Evolutionary conservation across 2,113 vertebrate species (phyloP).

Genomic region (pig (Sus scrofa)): T2T-Sscrofa CM000824.6:123383001-123383500

Average conservation of each 20-base stretch:
- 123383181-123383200: neutral
- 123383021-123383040: neutral
- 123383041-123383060: neutral
- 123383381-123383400: neutral
- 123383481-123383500: neutral
- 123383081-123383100: constrained; percentile 24
- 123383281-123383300: neutral
- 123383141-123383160: neutral
- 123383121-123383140: neutral
- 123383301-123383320: constrained; percentile 36
- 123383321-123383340: constrained; percentile 59
- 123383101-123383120: neutral
- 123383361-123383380: constrained; percentile 12
- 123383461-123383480: neutral
- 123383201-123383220: neutral
- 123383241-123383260: constrained; percentile 1
- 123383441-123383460: neutral
- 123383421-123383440: constrained; percentile 43
- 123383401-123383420: constrained; percentile 59
- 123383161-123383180: neutral
- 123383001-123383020: constrained; percentile 17
- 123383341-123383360: constrained; percentile 53
- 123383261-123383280: neutral
- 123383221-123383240: neutral
- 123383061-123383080: constrained; percentile 45